These are phyloP conservation scores for Medauroidea extradentata DNA, from an alignment of 1,140 invertebrate genomes.

Conservation along the genomic window DNA sequence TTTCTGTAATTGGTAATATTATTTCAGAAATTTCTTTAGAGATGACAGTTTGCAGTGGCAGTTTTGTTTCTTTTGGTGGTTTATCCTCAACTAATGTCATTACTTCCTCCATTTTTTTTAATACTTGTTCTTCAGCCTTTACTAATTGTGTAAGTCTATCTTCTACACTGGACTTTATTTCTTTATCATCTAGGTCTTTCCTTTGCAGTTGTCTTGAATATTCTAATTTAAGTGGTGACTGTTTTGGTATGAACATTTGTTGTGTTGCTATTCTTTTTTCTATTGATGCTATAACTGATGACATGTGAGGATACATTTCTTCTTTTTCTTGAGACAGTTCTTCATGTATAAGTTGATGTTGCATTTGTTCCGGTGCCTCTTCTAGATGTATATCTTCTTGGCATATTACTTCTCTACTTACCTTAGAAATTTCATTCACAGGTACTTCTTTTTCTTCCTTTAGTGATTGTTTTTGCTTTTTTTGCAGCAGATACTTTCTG, in stretches of 20 bases:
- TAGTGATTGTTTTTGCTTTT: slow-evolving; percentile 1
- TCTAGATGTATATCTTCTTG: slow-evolving; percentile 1
- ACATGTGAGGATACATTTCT: slow-evolving; percentile 21
- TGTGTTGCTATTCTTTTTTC: slow-evolving; percentile 25
- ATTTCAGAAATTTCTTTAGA: not conserved
- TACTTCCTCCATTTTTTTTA: slow-evolving; percentile 8
- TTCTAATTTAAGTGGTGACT: too few relatives aligned
- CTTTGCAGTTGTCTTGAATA: too few relatives aligned
- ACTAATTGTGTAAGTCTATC: slow-evolving; percentile 25
- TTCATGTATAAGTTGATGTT: not conserved
- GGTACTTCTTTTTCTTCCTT: slow-evolving; percentile 9
- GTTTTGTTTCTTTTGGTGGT: not conserved
- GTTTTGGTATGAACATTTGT: too few relatives aligned
- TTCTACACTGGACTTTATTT: slow-evolving; percentile 3
- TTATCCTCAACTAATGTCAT: slow-evolving; percentile 18
- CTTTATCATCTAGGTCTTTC: not conserved
- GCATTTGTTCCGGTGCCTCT: not conserved
- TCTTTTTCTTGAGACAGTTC: not conserved
- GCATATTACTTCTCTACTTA: slow-evolving; percentile 2
- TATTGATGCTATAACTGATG: slow-evolving; percentile 27
- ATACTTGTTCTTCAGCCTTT: slow-evolving; percentile 9
- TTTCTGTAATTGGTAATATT: not conserved
- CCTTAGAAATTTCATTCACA: not conserved
- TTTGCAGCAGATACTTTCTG: not conserved
- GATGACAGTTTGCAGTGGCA: slow-evolving; percentile 15